Conservation (phyloP, 2,797 vertebrate genomes). For the Chaunax sp. region DNA sequence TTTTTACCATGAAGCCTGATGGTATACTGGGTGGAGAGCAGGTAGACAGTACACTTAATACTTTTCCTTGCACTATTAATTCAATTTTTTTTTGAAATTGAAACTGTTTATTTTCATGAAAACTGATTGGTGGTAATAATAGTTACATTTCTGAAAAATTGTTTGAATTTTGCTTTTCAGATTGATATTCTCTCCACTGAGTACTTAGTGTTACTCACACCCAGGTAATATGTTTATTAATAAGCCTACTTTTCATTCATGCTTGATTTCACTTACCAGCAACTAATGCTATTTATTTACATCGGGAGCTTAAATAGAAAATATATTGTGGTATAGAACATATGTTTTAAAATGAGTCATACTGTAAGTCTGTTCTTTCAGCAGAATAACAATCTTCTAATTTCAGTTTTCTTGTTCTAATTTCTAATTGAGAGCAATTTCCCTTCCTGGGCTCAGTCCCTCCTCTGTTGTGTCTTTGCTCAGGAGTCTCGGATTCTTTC, state of each 20-base stretch:
- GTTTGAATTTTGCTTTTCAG: conserved; percentile 64
- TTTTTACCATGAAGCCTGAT: conserved; percentile 43
- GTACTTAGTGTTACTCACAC: conserved; percentile 74
- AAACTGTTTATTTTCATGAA: background rate
- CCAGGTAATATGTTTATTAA: conserved; percentile 71
- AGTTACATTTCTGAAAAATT: background rate
- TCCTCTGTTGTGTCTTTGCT: background rate
- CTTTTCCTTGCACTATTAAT: background rate
- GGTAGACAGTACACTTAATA: conserved; percentile 44
- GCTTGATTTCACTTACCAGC: background rate
- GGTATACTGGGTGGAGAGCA: conserved; percentile 30
- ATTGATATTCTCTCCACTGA: conserved; percentile 69
- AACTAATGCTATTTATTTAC: background rate
- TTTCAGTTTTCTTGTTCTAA: background rate
- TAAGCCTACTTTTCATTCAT: background rate
- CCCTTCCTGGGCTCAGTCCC: background rate
- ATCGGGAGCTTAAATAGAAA: background rate
- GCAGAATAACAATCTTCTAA: background rate
- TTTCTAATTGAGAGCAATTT: background rate
- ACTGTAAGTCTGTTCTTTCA: background rate
- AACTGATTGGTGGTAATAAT: background rate
- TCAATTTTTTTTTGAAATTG: background rate
- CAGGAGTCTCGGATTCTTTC: background rate
- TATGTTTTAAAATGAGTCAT: background rate
- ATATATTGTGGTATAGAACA: background rate